Conservation (phyloP, 2,888 invertebrate genomes). For the Noctua pronuba region DNA sequence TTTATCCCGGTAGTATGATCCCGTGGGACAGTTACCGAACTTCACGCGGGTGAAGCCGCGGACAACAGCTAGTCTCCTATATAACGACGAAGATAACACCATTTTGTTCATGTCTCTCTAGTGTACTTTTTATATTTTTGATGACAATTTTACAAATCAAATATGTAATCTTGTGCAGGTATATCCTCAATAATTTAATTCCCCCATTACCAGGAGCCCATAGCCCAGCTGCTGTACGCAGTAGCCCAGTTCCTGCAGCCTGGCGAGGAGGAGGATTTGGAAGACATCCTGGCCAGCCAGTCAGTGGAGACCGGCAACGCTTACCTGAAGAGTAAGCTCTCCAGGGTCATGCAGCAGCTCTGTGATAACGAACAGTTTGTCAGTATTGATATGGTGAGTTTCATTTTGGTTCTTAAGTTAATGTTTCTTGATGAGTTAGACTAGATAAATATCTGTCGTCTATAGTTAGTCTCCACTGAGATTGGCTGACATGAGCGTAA, state of each 20-base stretch:
- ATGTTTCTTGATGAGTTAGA: neutral
- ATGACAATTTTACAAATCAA: neutral
- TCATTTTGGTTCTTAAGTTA: neutral
- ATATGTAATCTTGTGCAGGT: neutral
- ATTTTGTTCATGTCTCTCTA: neutral
- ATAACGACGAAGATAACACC: neutral
- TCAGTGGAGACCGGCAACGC: constrained; percentile 73
- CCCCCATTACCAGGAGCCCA: constrained; percentile 79
- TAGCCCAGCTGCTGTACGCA: constrained; percentile 79
- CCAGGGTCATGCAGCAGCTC: constrained; percentile 78
- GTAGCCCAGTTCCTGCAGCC: constrained; percentile 81
- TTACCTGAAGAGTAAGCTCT: constrained; percentile 77
- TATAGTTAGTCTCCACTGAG: neutral
- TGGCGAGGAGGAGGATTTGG: constrained; percentile 77
- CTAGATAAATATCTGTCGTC: neutral
- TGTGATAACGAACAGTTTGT: constrained; percentile 70
- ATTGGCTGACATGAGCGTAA: neutral
- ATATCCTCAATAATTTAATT: neutral
- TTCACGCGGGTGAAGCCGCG: too few relatives aligned
- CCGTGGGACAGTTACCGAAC: too few relatives aligned
- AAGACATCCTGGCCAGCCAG: constrained; percentile 82
- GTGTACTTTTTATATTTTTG: neutral
- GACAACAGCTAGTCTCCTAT: too few relatives aligned
- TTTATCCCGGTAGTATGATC: too few relatives aligned
- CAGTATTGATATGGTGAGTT: constrained; percentile 77